Evolutionary conservation across 1,140 invertebrate genomes (phyloP), one percentile per base, ranked within the genome.

Genomic region (Zaprionus gabonicus): DNA sequence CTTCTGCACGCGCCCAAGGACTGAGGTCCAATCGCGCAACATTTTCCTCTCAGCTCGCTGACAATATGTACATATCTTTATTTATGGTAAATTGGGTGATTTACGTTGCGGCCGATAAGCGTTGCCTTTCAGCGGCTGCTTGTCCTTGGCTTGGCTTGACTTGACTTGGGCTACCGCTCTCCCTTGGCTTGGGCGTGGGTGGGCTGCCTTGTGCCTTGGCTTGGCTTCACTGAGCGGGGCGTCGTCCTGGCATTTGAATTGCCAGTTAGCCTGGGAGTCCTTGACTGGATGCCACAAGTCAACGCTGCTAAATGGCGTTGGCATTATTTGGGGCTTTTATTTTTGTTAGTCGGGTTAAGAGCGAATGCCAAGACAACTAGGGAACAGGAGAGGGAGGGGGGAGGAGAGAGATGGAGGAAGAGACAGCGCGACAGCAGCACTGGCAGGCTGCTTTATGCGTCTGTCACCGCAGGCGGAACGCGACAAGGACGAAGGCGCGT

Each of bases 1-100:
- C 7, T 0, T 28, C 5, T 7, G 9, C 28, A 31, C 28, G 7
- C 7, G 28, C 60, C 25, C 28, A 20, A 46, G 41, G 41, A 44
- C 36, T 53, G 57, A 41, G 38, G 31, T 15, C 20, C 27, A 58
- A 17, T 60, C 58, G 58, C 23, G 10, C 25, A 44, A 17, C 63
- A 63, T 4, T 58, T 17, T 13, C 57, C 44, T 28, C 15, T 51
- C 23, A 31, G 38, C 44, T 71, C 78, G 57, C 85, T 87, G 84
- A 87, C 84, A 87, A 88, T 88, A 90, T 90, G 85, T 88, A 85
- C 85, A 80, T 88, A 91, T 88, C 88, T 88, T 91, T 91, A 91
- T 88, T 88, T 87, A 82, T 91, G 78, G 73, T 88, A 88, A 91
- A 91, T 88, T 88, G 88, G 88, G 88, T 91, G 88, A 91, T 91